phyloP scores from a whole-genome alignment of 2,113 vertebrate species.

The Empidonax alnorum region DNA sequence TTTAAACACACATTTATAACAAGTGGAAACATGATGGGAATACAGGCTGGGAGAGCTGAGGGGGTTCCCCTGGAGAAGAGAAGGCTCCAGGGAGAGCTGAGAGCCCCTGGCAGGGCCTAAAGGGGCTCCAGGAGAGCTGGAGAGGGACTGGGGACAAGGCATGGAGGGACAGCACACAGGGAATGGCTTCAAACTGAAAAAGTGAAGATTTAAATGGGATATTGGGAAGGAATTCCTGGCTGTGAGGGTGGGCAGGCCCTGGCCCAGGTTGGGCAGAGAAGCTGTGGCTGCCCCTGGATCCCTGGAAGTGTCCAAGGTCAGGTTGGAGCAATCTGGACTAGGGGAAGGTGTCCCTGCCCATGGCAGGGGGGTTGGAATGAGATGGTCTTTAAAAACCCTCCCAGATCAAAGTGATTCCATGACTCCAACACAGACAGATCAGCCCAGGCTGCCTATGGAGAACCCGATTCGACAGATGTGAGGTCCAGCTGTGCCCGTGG shows the following conservation, averaged over 20 bases:
- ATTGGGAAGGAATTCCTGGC: neutral
- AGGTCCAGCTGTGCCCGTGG: neutral
- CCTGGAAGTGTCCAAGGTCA: neutral
- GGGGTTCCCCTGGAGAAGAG: neutral
- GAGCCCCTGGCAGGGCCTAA: accelerated
- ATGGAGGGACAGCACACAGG: neutral
- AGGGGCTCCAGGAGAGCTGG: neutral
- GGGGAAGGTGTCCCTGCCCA: neutral
- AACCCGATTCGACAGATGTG: neutral
- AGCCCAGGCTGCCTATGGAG: neutral
- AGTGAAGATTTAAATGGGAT: no score
- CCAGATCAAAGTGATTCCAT: accelerated
- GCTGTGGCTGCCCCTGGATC: neutral
- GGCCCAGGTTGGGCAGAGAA: neutral
- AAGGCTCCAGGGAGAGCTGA: accelerated
- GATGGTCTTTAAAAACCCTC: neutral
- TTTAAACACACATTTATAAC: neutral
- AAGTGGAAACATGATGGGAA: neutral
- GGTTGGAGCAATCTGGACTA: accelerated
- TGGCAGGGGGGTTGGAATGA: accelerated
- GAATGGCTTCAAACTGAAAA: no score
- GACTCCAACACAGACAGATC: no score
- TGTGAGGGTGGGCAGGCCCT: neutral
- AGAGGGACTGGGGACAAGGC: neutral
- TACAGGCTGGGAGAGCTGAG: neutral